Evolutionary conservation across 2,888 invertebrate genomes (phyloP), one percentile per base, ranked within the genome.

Genomic region (Steinernema scapterisci): DNA sequence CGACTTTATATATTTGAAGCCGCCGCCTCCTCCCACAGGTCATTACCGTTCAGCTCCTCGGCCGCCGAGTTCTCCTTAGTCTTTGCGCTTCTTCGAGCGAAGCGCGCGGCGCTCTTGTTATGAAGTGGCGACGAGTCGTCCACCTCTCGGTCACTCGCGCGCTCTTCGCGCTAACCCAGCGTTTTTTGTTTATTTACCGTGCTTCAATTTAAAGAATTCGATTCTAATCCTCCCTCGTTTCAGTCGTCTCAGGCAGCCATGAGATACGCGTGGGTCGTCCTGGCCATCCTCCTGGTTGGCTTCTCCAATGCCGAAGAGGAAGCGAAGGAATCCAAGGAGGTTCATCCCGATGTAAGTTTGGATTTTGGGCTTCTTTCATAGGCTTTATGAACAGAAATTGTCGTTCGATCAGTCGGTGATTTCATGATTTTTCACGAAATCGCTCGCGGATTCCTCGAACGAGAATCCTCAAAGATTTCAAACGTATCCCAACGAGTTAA

Each of bases 181-280:
- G 2, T 63, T 63, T 63, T 63, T 63, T 63, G 63, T 63, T 63
- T 63, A 25, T 63, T 38, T 63, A 63, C 63, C 38, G 63, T 25
- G 52, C 52, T 38, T 38, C 38, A 9, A 38, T 38, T 38, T 38
- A 16, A 19, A 48, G 48, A 31, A 5, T 25, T 5, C 2, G 63
- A 31, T 38, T 38, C 5, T 38, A 9, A 38, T 9, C 38, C 3
- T 38, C 9, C 38, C 38, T 38, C 38, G 38, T 38, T 38, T 38
- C 38, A 38, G 38, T 38, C 38, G 3, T 38, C 38, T 38, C 31
- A 11, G 11, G 27, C 31, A 27, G 31, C 38, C 63, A 63, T 63
- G 63, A 63, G 63, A 63, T 27, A 27, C 63, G 27, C 7, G 23
- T 63, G 63, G 63, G 16, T 63, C 63, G 13, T 63, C 31, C 27